phyloP scores from a whole-genome alignment of 2,888 invertebrate genomes.

The Selenia dentaria region DNA sequence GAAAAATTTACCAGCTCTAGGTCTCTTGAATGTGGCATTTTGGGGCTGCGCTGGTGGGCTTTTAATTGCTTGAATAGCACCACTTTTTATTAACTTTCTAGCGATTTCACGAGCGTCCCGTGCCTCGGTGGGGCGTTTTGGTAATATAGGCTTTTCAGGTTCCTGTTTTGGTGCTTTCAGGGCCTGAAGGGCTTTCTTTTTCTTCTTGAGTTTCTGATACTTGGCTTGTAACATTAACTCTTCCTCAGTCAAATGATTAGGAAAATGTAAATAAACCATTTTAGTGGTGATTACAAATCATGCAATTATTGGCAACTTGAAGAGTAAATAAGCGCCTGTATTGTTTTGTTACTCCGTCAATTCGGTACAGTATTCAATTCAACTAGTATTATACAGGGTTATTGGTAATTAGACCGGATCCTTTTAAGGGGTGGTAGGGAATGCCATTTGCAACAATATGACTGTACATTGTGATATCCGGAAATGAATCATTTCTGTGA shows the following conservation, averaged over 20 bases:
- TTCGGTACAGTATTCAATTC: no score
- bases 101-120: slow-evolving; percentile 97
- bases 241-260: slow-evolving; percentile 94
- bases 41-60: slow-evolving; percentile 94
- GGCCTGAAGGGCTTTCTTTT: slow-evolving; percentile 87
- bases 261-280: slow-evolving; percentile 96
- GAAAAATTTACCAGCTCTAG: slow-evolving; percentile 88
- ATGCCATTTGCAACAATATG: no score
- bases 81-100: slow-evolving; percentile 96
- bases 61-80: slow-evolving; percentile 94
- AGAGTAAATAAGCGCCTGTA: no score
- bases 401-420: no score
- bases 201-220: slow-evolving; percentile 95
- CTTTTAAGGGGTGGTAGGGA: no score
- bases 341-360: no score
- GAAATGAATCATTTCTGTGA: no score
- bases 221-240: slow-evolving; percentile 96
- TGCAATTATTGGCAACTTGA: no score
- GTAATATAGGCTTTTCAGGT: slow-evolving; percentile 92
- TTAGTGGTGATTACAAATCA: no score
- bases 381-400: no score
- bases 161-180: slow-evolving; percentile 93
- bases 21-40: slow-evolving; percentile 95
- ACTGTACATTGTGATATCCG: no score
- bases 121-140: slow-evolving; percentile 94